Evolutionary conservation across 30 jellyfish, hydroid and myxozoan genomes (phyloP).

Genomic region (Hydractinia echinata): DNA sequence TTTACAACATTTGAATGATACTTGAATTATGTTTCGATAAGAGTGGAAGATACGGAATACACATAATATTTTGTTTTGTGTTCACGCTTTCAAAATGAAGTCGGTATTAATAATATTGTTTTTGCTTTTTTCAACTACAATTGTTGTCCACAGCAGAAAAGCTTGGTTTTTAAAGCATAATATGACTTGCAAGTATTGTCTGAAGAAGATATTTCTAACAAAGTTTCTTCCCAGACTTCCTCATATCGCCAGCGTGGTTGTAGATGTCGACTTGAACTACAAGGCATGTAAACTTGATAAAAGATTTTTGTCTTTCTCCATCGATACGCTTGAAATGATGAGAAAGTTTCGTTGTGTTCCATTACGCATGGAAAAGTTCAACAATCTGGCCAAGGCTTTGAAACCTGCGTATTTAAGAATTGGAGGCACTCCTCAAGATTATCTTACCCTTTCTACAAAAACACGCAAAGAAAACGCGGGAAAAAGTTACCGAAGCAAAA

Average conservation of each 20-base stretch:
- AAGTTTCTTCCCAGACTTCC: no score
- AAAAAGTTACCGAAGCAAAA: not conserved
- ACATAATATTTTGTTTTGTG: no score
- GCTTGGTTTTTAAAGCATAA: no score
- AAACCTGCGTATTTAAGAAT: slow-evolving; percentile 69
- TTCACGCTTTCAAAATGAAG: no score
- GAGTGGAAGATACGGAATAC: no score
- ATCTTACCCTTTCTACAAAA: slow-evolving; percentile 25
- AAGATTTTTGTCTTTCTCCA: slow-evolving; percentile 61
- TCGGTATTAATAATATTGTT: no score
- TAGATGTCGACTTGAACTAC: not conserved
- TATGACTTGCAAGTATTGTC: no score
- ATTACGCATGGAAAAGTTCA: slow-evolving; percentile 44
- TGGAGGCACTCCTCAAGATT: slow-evolving; percentile 83
- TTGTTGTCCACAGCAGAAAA: no score
- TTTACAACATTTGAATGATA: no score
- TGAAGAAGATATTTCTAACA: no score
- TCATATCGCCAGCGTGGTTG: not conserved
- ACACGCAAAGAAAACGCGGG: not conserved
- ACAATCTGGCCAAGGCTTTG: slow-evolving; percentile 49
- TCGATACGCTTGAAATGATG: slow-evolving; percentile 45
- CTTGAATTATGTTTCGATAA: no score
- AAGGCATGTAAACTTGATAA: slow-evolving; percentile 42
- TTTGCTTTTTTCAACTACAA: no score
- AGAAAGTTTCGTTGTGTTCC: slow-evolving; percentile 33